Evolutionary conservation across 2,113 vertebrate species (phyloP).

Genomic region (Scopus umbretta): DNA sequence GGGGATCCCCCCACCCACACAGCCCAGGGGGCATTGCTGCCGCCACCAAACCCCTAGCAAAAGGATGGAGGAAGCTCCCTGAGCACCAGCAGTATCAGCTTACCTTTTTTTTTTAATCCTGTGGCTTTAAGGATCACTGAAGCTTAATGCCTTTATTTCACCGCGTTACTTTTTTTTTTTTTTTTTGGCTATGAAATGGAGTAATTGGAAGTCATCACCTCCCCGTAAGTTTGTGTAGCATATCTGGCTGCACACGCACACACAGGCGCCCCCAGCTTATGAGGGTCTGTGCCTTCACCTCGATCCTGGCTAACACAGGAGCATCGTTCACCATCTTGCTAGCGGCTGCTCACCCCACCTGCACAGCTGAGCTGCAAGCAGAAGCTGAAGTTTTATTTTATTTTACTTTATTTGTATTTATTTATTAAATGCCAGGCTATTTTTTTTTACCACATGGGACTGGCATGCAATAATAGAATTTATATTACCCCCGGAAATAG

Average conservation of each 20-base stretch:
- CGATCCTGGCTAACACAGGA: not conserved
- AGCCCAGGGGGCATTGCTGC: too few species aligned
- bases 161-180: too few species aligned
- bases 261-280: not conserved
- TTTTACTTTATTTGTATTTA: not conserved
- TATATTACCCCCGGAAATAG: not conserved
- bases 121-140: not conserved
- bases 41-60: not conserved
- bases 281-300: not conserved
- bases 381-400: not conserved
- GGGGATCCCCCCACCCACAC: not conserved
- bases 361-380: not conserved
- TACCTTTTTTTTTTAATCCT: rapidly evolving
- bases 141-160: not conserved
- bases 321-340: not conserved
- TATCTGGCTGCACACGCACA: not conserved
- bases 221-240: not conserved
- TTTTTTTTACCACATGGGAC: not conserved
- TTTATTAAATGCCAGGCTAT: not conserved
- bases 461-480: not conserved
- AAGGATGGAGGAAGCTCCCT: not conserved
- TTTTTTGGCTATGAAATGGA: not conserved
- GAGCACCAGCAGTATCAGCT: not conserved
- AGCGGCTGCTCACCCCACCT: not conserved
- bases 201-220: not conserved